phyloP scores from a whole-genome alignment of 37 sponge, comb jelly and placozoan species.

The Aphrocallistes beatrix region DNA sequence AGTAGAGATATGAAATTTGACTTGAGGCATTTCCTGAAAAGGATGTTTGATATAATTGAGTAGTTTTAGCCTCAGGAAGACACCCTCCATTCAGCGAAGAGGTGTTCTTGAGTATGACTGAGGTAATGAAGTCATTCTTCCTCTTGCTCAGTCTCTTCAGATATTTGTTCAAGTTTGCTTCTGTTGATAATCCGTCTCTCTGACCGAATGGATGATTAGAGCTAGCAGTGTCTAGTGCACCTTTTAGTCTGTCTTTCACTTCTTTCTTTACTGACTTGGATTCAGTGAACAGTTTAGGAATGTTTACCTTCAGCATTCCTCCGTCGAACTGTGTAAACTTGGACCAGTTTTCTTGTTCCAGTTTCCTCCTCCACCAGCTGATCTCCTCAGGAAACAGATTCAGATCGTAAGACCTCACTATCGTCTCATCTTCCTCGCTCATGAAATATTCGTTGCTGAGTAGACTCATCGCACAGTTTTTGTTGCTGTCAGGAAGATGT shows the following conservation, averaged over 20 bases:
- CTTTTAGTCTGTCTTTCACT: neutral
- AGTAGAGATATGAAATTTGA: no score
- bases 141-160: neutral
- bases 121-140: neutral
- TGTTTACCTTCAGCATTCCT: neutral
- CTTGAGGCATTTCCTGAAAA: no score
- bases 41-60: no score
- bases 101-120: no score
- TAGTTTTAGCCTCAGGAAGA: no score
- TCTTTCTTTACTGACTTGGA: neutral
- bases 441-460: neutral
- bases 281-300: neutral
- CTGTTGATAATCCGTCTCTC: neutral
- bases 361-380: no score
- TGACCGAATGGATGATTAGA: neutral
- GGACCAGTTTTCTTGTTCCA: neutral
- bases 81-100: no score
- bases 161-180: neutral
- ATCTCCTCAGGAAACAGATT: neutral
- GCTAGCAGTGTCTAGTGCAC: neutral
- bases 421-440: neutral
- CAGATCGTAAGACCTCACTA: neutral
- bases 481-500: neutral
- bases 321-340: neutral
- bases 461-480: neutral